A percentile compares a stretch with the other conserved stretches of the same genome.
Conservation (phyloP, 2,888 invertebrate genomes). For the Automeris io region DNA sequence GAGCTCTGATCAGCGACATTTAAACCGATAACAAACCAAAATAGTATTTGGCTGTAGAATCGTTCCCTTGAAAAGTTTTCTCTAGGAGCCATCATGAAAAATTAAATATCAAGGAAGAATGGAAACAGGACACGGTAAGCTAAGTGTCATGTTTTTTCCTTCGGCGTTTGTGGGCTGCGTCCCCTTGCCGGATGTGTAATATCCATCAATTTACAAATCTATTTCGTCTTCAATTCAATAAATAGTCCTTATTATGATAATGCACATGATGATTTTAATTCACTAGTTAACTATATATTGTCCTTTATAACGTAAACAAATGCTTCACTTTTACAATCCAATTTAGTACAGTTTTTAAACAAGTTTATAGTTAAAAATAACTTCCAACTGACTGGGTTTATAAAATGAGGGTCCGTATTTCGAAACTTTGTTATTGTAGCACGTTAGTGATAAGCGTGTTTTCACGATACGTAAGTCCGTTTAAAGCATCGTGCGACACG, state of each 20-base stretch:
- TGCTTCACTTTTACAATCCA: conserved; percentile 47
- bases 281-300: conserved; percentile 26
- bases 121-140: conserved; percentile 66
- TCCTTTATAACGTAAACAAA: conserved; percentile 30
- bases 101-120: conserved; percentile 71
- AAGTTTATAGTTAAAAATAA: conserved; percentile 13
- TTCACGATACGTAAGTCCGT: conserved; percentile 59
- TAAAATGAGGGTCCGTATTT: conserved; percentile 25
- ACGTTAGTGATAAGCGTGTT: conserved; percentile 64
- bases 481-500: conserved; percentile 63
- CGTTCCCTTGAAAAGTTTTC: conserved; percentile 47
- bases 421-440: conserved; percentile 38
- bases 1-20: conserved; percentile 70
- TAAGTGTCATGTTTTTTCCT: conserved; percentile 76
- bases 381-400: conserved; percentile 12
- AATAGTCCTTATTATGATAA: conserved; percentile 47
- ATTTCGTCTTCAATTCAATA: conserved; percentile 51
- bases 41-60: conserved; percentile 53
- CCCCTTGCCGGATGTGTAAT: conserved; percentile 68
- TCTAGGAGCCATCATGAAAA: conserved; percentile 63
- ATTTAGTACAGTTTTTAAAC: conserved; percentile 22
- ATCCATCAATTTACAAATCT: conserved; percentile 72
- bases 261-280: conserved; percentile 42
- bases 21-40: conserved; percentile 62
- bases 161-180: conserved; percentile 63